Conservation (phyloP, 2,888 invertebrate genomes). For the Himalopsyche tibetana region DNA sequence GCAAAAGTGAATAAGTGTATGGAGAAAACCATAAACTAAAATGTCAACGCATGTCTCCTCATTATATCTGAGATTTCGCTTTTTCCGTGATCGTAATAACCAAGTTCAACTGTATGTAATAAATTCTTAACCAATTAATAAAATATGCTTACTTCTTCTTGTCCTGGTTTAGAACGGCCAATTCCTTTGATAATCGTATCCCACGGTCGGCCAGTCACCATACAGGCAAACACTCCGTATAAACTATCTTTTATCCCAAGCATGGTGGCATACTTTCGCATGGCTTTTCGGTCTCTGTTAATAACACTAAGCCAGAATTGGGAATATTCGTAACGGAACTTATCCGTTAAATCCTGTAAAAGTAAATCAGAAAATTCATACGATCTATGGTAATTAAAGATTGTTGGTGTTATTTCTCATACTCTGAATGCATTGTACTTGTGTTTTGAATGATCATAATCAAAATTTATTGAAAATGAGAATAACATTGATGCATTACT, state of each 20-base stretch:
- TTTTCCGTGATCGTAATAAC: too few relatives aligned
- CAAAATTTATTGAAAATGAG: too few relatives aligned
- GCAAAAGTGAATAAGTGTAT: too few relatives aligned
- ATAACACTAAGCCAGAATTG: slow-evolving; percentile 96
- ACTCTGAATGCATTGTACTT: too few relatives aligned
- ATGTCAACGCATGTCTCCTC: too few relatives aligned
- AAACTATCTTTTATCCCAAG: slow-evolving; percentile 90
- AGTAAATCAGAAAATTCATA: background rate
- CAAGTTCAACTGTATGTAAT: background rate
- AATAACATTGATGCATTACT: too few relatives aligned
- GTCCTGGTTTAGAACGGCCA: slow-evolving; percentile 81
- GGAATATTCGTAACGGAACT: slow-evolving; percentile 93
- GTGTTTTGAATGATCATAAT: too few relatives aligned
- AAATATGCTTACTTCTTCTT: slow-evolving; percentile 78
- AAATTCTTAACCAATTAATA: background rate
- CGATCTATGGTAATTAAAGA: background rate
- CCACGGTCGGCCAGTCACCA: slow-evolving; percentile 97
- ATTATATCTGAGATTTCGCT: too few relatives aligned
- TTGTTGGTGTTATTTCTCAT: too few relatives aligned
- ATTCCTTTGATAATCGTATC: slow-evolving; percentile 91
- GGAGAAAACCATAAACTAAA: too few relatives aligned
- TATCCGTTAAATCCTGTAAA: slow-evolving; percentile 86
- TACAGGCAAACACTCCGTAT: slow-evolving; percentile 94
- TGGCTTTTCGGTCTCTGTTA: slow-evolving; percentile 85
- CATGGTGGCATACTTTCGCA: slow-evolving; percentile 85